Percentiles rank a stretch among this genome's conserved stretches.
Conservation (phyloP, 2,113 vertebrate species). For the Gnathonemus echidnorhynchus region DNA sequence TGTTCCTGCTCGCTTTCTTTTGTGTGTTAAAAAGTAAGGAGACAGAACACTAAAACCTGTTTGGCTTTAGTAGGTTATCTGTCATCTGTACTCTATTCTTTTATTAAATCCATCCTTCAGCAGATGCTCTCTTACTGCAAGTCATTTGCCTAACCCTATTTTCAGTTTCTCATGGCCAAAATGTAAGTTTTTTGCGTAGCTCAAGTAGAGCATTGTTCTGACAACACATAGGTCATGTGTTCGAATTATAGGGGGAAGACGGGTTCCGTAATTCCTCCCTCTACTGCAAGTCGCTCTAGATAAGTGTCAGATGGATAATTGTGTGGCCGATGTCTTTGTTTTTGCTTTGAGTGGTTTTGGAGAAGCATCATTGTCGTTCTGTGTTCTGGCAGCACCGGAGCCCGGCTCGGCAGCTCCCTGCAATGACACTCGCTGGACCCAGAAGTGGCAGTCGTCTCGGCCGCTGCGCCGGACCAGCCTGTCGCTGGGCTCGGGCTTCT, state of each 20-base stretch:
- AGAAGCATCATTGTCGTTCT: neutral
- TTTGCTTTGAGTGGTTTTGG: neutral
- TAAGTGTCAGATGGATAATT: neutral
- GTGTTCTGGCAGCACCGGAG: constrained; percentile 51
- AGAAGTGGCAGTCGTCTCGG: constrained; percentile 92
- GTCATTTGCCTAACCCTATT: neutral
- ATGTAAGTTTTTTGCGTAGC: neutral
- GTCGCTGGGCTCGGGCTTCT: constrained; percentile 87
- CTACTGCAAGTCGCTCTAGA: neutral
- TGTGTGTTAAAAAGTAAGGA: neutral
- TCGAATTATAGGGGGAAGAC: neutral
- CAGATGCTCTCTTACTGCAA: neutral
- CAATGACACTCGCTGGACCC: constrained; percentile 79
- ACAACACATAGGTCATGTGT: neutral
- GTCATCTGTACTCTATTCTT: neutral
- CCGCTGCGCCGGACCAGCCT: constrained; percentile 84
- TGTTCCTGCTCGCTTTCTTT: neutral
- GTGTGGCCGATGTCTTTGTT: neutral
- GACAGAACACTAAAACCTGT: neutral
- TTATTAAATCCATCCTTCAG: neutral
- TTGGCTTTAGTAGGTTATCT: neutral
- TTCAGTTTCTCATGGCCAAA: neutral
- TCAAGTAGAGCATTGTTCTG: neutral
- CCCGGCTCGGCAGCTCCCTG: constrained; percentile 52
- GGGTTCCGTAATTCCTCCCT: neutral